Conservation (phyloP, 2,113 vertebrate genomes). For the Stigmatopora argus region DNA sequence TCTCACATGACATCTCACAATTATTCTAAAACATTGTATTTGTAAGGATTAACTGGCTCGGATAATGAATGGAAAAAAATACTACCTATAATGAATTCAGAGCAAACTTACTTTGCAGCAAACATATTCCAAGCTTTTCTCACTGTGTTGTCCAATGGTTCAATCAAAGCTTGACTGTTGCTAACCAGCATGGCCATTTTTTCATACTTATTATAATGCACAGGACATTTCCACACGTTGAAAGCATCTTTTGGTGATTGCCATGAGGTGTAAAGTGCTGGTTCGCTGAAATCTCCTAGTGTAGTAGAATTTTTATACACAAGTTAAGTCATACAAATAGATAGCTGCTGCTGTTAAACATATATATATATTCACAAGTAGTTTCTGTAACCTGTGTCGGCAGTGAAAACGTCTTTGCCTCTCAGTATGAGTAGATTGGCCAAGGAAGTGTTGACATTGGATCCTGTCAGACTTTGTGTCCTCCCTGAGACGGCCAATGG, state of each 20-base stretch:
- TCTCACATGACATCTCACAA: too few species aligned
- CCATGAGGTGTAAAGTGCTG: constrained; percentile 84
- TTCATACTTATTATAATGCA: constrained; percentile 87
- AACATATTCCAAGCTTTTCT: constrained; percentile 98
- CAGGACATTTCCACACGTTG: constrained; percentile 75
- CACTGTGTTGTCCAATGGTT: constrained; percentile 82
- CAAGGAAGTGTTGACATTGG: constrained; percentile 81
- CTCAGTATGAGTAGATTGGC: constrained; percentile 89
- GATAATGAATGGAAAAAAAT: too few species aligned
- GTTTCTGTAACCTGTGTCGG: constrained; percentile 69
- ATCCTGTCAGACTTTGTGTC: constrained; percentile 33
- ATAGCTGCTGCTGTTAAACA: background rate
- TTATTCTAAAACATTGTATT: too few species aligned
- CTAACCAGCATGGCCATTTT: constrained; percentile 87
- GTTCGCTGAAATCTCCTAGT: constrained; percentile 79
- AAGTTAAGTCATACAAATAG: background rate
- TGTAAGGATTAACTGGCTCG: too few species aligned
- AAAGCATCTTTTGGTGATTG: constrained; percentile 72
- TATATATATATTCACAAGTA: background rate
- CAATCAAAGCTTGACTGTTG: constrained; percentile 88
- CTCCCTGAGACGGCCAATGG: constrained; percentile 55
- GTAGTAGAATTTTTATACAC: constrained; percentile 20
- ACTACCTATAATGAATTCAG: too few species aligned
- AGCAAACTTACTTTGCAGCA: constrained; percentile 83
- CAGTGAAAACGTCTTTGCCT: constrained; percentile 78